Base-by-base conservation (phyloP, 1,140 invertebrate genomes). In the Ganaspis sp. region DNA sequence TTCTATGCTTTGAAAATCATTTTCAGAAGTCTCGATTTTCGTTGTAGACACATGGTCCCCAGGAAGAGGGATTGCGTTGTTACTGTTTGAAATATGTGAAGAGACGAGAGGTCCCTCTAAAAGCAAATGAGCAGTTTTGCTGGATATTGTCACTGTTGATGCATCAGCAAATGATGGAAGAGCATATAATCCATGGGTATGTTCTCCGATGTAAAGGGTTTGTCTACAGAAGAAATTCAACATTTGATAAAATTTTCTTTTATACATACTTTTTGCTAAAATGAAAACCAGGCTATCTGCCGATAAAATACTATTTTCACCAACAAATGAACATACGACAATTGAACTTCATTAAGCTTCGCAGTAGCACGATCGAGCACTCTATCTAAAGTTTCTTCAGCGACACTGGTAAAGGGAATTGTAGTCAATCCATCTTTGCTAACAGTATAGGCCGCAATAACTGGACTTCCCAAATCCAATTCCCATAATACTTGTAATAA, bases 161-260 rank as follows among this genome's bases (percentile, higher is more conserved):
- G 96, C 95, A 91, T 99, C 98, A 0, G 98, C 97, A 23, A 98
- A 90, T 0, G 97, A 97, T 4, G 97, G 97, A 49, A 99, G 88
- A 0, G 98, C 98, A 90, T 99, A 99, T 1, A 98, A 90, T 1
- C 96, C 97, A 87, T 96, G 94, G 73, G 93, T 92, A 90, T 97
- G 95, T 89, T 99, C 96, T 6, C 98, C 98, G 80, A 99, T 94
- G 90, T 98, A 99, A 17, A 99, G 91, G 0, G 97, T 98, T 72
- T 96, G 96, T 82, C 96, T 98, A 87, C 83, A 92, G 93, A 88
- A 88, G 80, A 87, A 70, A 76, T 69, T 6, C n/a, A n/a, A n/a
- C n/a, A n/a, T n/a, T n/a, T n/a, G n/a, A n/a, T n/a, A n/a, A n/a
- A n/a, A n/a, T n/a, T n/a, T n/a, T n/a, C n/a, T n/a, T n/a, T n/a